Base-by-base conservation (phyloP, 2,888 invertebrate species). In the Hirtodrosophila confusa region DNA sequence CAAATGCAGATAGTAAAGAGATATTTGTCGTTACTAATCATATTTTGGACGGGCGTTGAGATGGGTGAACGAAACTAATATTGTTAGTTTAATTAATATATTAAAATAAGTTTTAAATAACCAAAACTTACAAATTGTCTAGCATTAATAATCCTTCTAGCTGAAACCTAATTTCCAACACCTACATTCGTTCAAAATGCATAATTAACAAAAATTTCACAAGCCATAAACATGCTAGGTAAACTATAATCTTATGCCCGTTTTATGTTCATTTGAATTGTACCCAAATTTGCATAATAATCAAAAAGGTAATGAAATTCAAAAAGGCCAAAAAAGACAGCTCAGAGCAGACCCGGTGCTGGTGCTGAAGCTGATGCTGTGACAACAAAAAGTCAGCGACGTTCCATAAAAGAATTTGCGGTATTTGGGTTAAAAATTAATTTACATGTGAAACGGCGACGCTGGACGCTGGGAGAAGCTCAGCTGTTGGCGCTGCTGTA, bases 341-440 rank as follows among this genome's bases (percentile, higher is more conserved):
- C 53, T 57, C 37, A 23, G 40, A 49, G 31, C 57, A 62, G 71
- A 71, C 56, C 75, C 48, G 72, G 60, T 58, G 65, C 63, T 66
- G 66, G 2, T 17, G 17, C 17, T 17, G 17, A 17, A 1, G 17
- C 17, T 50, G 72, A 62, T 61, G 65, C 63, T 66, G 66, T 49
- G 72, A 50, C 64, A 65, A 48, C 65, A 66, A 63, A 66, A 63
- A 58, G 45, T 58, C 55, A 60, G 54, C 65, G 71, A 51, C 48
- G 69, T 73, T 69, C 78, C 75, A 69, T 72, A 75, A 58, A 88
- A 89, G 76, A 82, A 89, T 88, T 87, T 78, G 63, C 76, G 89
- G 88, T 83, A 90, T 90, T 90, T 89, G 71, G 89, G 89, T 90
- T 87, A 89, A 83, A 89, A 78, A 80, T 75, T 83, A 87, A 89